phyloP scores from a whole-genome alignment of 1,140 invertebrate species.

The Ceratina australensis region DNA sequence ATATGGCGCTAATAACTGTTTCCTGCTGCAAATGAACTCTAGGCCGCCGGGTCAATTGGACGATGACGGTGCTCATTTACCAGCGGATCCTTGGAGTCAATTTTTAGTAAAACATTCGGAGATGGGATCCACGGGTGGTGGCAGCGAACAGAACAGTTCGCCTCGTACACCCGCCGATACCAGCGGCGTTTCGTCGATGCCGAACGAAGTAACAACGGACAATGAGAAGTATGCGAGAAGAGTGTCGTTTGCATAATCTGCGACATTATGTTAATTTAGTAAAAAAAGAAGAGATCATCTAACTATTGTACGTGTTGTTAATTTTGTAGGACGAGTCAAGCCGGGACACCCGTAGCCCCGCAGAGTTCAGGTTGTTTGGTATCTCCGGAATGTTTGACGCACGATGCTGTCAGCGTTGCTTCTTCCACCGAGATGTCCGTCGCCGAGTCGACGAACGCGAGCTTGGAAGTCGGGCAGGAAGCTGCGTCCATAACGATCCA shows the following conservation, averaged over 20 bases:
- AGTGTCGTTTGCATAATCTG: too few relatives aligned
- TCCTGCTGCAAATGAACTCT: constrained; percentile 94
- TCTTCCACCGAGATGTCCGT: constrained; percentile 67
- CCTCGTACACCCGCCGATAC: constrained; percentile 82
- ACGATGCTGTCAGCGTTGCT: constrained; percentile 62
- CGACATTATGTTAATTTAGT: too few relatives aligned
- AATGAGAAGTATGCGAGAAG: constrained; percentile 76
- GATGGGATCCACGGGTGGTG: constrained; percentile 67
- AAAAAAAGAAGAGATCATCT: constrained; percentile 11
- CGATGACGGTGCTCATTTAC: constrained; percentile 81
- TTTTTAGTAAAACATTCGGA: constrained; percentile 85
- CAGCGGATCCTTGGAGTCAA: constrained; percentile 92
- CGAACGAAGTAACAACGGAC: constrained; percentile 75
- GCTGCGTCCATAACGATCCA: constrained; percentile 78
- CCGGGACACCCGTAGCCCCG: constrained; percentile 72
- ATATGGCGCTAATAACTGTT: constrained; percentile 92
- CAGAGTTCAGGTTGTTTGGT: constrained; percentile 62
- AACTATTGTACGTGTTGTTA: not conserved
- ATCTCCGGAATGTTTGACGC: constrained; percentile 70
- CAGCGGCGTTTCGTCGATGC: constrained; percentile 80
- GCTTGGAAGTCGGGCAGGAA: constrained; percentile 80
- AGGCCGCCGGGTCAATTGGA: constrained; percentile 79
- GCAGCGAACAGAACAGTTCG: constrained; percentile 83
- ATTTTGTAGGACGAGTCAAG: constrained; percentile 73
- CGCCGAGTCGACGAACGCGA: constrained; percentile 55